phyloP scores from a whole-genome alignment of 2,888 invertebrate genomes.

The Cephus rjabovi region DNA sequence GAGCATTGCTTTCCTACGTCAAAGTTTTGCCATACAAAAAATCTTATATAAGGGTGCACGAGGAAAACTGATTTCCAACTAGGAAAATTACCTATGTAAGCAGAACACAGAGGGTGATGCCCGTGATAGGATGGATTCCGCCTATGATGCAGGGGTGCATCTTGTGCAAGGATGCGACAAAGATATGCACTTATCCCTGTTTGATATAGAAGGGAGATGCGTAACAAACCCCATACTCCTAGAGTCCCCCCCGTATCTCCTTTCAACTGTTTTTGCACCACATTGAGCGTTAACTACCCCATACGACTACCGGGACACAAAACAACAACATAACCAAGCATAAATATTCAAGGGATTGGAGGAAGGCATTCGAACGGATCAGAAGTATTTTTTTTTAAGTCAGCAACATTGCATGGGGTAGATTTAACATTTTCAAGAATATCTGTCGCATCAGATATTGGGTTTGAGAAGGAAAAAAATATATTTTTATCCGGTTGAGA shows the following conservation, averaged over 20 bases:
- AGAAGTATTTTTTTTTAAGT: background rate
- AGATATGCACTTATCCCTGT: background rate
- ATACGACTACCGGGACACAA: background rate
- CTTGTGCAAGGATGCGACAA: background rate
- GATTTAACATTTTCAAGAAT: background rate
- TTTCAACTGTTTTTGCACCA: background rate
- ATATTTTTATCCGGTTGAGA: background rate
- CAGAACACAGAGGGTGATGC: background rate
- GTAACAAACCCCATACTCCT: background rate
- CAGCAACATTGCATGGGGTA: background rate
- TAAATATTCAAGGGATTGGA: background rate
- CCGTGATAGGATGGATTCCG: background rate
- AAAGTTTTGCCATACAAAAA: background rate
- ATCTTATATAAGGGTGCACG: background rate
- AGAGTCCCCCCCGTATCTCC: background rate
- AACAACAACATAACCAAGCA: background rate
- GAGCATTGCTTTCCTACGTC: background rate
- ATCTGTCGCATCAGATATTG: background rate
- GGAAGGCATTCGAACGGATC: background rate
- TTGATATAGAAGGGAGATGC: background rate
- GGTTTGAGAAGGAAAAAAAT: background rate
- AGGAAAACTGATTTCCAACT: background rate
- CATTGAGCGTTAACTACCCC: background rate
- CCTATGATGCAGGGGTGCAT: background rate
- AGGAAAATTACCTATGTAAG: background rate